Evolutionary conservation across 2,888 invertebrate species (phyloP), one percentile per base, ranked within the genome.

Genomic region (Marasmarcha lunaedactyla): DNA sequence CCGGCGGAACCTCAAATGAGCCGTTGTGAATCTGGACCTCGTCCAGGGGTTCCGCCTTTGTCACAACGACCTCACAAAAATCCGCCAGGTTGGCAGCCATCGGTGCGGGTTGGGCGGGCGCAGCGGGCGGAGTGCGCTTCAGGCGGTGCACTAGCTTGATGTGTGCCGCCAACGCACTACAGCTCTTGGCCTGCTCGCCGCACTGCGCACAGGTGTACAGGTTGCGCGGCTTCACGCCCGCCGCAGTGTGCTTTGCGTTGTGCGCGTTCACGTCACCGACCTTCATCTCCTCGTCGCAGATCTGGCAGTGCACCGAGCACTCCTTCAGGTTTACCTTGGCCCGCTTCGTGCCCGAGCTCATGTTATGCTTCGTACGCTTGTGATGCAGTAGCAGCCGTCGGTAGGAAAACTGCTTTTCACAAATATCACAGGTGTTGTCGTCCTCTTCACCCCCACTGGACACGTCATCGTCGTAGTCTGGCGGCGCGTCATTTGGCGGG

Each of bases 41-140:
- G 45, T 77, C 81, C 78, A 77, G 76, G 57, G 83, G 83, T 70
- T 84, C 84, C 77, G 74, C 63, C 56, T 84, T 84, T 25, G 83
- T 74, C 77, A 84, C 84, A 76, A 84, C 84, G 76, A 84, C 83
- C 50, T 84, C 84, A 73, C 84, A 84, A 79, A 84, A 84, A 77
- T 83, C 84, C 76, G 83, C 71, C 64, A 73, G 53, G 45, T 83
- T 65, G 2, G 63, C 52, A 2, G 55, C 49, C 37, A 54, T 57
- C 27, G 61, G 52, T 39, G 58, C 50, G 1, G 51, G 38, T n/a
- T n/a, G n/a, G 37, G 54, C 58, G 27, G 61, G 52, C 39, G 58
- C 50, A 15, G 50, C 48, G 30, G 52, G 47, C 46, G 65, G 67
- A 13, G 60, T 59, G 44, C 71, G 57, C 42, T 57, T 60, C 6